Base-by-base conservation (phyloP, 2,797 vertebrate species). In the Thunnus albacares region DNA sequence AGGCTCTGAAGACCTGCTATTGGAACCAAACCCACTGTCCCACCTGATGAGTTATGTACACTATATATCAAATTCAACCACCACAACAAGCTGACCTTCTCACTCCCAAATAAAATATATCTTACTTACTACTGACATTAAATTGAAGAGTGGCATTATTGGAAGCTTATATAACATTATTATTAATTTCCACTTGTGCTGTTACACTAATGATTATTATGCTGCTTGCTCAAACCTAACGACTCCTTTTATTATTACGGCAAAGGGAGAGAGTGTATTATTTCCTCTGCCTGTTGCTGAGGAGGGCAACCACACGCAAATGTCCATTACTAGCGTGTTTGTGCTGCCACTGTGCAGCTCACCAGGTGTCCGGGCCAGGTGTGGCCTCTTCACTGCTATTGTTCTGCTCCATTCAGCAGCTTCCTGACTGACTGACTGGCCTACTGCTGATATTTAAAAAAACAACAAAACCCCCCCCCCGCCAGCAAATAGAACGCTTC, bases 331-430 rank as follows among this genome's bases (percentile, higher is more conserved):
- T 80, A 73, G 53, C 8, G 43, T 92, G 84, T 88, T 81, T 88
- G 86, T 85, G 89, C 62, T 77, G 51, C 75, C 56, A 63, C 81
- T 74, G 77, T 79, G 67, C 75, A 52, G 77, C 87, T 87, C 90
- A 81, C 89, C 93, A 91, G 91, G 92, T 94, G 93, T 84, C 67
- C 59, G 1, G 80, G 77, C 86, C 93, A 94, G 93, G 92, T 93
- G 92, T 87, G 87, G 89, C 83, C 85, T 90, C 86, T 78, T 79
- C 71, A 26, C 86, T 71, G 47, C 87, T 84, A 83, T 92, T 92
- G 92, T 92, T 88, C 81, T 18, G 59, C 79, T 89, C 84, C 75
- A 86, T 91, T 93, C 89, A 92, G 1, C 80, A 78, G 85, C 89
- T 90, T 90, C 85, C 88, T 89, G 88, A 87, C 89, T 86, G 89